These are phyloP conservation scores for Melanostoma mellinum DNA, from an alignment of 2,888 invertebrate genomes.

Conservation along the genomic window DNA sequence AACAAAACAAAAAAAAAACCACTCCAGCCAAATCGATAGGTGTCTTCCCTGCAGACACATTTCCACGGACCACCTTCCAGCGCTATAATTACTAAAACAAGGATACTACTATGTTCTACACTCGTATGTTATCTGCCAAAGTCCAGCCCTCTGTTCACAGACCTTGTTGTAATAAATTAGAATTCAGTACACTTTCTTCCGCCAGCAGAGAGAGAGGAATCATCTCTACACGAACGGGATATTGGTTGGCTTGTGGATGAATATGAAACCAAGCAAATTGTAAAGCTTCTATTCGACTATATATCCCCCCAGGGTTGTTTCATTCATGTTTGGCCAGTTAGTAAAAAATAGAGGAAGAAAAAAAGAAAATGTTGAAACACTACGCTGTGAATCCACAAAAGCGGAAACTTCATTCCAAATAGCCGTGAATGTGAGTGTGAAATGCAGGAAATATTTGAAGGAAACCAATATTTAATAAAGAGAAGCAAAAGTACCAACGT, in stretches of 20 bases:
- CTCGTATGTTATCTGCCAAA: constrained; percentile 12
- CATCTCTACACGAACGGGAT: too few relatives aligned
- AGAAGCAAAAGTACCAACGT: too few relatives aligned
- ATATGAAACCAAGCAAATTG: constrained; percentile 20
- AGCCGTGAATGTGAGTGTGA: too few relatives aligned
- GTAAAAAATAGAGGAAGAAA: too few relatives aligned
- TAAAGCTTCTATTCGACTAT: background rate
- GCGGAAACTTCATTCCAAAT: too few relatives aligned
- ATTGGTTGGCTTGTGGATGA: background rate
- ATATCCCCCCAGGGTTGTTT: too few relatives aligned
- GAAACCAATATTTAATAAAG: too few relatives aligned
- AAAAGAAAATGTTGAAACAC: too few relatives aligned
- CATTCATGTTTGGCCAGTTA: too few relatives aligned
- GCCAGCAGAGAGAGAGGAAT: background rate
- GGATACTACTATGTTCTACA: background rate
- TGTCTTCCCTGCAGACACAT: constrained; percentile 30
- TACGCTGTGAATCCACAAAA: too few relatives aligned
- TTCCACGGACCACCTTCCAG: constrained; percentile 35
- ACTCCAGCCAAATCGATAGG: background rate
- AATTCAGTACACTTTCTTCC: constrained; percentile 31
- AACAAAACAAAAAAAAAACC: background rate
- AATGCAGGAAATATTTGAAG: too few relatives aligned
- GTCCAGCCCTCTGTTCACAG: constrained; percentile 21
- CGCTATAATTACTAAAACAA: constrained; percentile 51
- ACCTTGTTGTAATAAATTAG: constrained; percentile 59